Base-by-base conservation (phyloP, 1,140 invertebrate genomes). In the Formica exsecta region DNA sequence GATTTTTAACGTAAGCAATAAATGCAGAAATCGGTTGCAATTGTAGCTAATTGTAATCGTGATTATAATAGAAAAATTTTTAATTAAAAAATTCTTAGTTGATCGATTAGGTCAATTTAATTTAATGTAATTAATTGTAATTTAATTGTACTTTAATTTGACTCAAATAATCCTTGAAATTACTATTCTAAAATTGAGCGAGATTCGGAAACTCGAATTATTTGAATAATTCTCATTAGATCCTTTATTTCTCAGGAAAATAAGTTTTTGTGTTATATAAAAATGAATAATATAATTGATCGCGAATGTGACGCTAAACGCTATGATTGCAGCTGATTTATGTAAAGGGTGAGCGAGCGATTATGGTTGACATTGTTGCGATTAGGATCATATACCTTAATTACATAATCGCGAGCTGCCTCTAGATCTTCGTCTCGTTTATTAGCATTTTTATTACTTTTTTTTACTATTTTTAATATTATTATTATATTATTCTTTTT, bases 1-100 rank as follows among this genome's bases (percentile, higher is more conserved):
- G 19, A 81, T 77, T 84, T 65, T 64, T 83, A 84, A 41, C 71
- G 51, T 73, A 81, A 80, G 36, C 38, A 19, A 19, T 59, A 32
- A 74, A 41, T 22, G 8, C 79, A 59, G 38, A 61, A 41, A 48
- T 70, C 68, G 41, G 41, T 74, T 62, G 79, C 66, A 73, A 38
- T 83, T 57, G 25, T 44, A 25, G 8, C 36, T 71, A 66, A 71
- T 59, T 61, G 25, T 19, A 51, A 59, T 59, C 19, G 38, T 3
- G 9, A 59, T 54, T 38, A 41, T 9, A 29, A 65, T 41, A n/a
- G 19, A 29, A 44, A n/a, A 54, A 16, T 19, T 51, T 71, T 71
- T 6, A 54, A 80, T 70, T 57, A 38, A 38, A 38, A 38, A 57
- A 29, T 19, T 6, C 9, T 29, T 44, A n/a, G 71, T 38, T 54